Conservation (phyloP, 2,113 vertebrate genomes). For the Sciurus niger region DNA sequence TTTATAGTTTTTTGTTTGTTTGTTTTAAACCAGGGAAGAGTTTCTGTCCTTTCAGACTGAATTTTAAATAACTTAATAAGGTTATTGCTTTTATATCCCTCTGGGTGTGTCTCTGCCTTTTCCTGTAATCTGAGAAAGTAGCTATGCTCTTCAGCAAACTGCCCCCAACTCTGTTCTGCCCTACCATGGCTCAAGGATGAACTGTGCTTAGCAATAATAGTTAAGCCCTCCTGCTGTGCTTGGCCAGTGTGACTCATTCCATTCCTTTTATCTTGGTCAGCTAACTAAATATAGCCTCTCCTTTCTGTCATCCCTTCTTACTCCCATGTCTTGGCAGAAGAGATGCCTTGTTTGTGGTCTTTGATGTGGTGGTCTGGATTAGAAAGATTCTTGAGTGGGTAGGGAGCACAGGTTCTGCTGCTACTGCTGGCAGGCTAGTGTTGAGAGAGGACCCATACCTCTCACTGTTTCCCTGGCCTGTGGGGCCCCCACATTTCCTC, state of each 20-base stretch:
- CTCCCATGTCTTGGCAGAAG: constrained; percentile 62
- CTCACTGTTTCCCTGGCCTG: neutral
- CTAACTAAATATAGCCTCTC: constrained; percentile 48
- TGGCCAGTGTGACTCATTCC: neutral
- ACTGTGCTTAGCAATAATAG: neutral
- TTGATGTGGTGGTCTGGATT: neutral
- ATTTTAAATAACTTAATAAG: constrained; percentile 6
- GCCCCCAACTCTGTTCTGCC: neutral
- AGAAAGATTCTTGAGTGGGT: neutral
- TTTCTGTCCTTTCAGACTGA: constrained; percentile 14
- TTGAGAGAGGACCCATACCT: neutral
- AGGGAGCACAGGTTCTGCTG: neutral
- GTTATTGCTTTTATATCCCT: neutral
- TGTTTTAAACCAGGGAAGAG: neutral
- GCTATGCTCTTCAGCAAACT: neutral
- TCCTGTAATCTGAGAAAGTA: neutral
- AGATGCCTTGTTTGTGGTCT: constrained; percentile 22
- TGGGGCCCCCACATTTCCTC: neutral
- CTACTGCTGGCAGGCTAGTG: neutral
- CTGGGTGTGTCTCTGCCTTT: neutral
- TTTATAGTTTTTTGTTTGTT: neutral
- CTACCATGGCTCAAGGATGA: neutral
- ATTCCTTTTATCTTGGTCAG: constrained; percentile 56
- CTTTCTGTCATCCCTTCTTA: constrained; percentile 43
- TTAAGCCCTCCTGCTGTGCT: neutral